These are phyloP conservation scores for Anneissia japonica DNA, from an alignment of 35 echinoderm and acorn worm genomes.

Conservation along the genomic window DNA sequence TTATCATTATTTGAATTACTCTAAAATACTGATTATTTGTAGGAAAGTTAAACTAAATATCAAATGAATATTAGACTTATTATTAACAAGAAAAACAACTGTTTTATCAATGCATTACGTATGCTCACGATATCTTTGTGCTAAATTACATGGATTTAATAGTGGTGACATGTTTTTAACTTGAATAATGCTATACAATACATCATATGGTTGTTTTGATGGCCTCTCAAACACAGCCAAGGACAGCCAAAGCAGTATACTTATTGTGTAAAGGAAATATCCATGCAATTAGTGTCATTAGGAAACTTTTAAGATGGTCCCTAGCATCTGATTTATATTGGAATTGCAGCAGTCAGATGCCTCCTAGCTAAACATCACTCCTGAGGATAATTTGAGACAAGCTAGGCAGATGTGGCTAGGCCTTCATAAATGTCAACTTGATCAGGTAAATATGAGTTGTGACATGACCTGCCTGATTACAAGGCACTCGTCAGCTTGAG, in stretches of 20 bases:
- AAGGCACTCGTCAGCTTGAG: not conserved
- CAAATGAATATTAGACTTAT: no score
- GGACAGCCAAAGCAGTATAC: not conserved
- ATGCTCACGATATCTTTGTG: no score
- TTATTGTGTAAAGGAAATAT: not conserved
- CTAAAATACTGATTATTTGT: no score
- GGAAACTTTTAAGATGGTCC: not conserved
- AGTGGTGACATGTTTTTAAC: no score
- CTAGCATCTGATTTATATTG: not conserved
- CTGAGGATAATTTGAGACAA: not conserved
- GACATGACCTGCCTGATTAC: constrained; percentile 1
- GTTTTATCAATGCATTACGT: no score
- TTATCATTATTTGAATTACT: no score
- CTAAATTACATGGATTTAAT: no score
- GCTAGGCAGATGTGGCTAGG: not conserved
- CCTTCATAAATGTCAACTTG: not conserved
- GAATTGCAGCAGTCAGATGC: not conserved
- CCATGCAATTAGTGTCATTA: not conserved
- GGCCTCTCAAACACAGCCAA: not conserved
- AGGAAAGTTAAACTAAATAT: no score
- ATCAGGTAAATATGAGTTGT: not conserved
- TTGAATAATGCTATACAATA: no score
- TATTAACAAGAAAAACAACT: no score
- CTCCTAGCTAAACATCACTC: not conserved
- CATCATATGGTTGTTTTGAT: not conserved